Percentiles rank a stretch among this genome's conserved stretches.
phyloP scores from a whole-genome alignment of 2,113 vertebrate genomes.

The Leptobrachium ailaonicum region DNA sequence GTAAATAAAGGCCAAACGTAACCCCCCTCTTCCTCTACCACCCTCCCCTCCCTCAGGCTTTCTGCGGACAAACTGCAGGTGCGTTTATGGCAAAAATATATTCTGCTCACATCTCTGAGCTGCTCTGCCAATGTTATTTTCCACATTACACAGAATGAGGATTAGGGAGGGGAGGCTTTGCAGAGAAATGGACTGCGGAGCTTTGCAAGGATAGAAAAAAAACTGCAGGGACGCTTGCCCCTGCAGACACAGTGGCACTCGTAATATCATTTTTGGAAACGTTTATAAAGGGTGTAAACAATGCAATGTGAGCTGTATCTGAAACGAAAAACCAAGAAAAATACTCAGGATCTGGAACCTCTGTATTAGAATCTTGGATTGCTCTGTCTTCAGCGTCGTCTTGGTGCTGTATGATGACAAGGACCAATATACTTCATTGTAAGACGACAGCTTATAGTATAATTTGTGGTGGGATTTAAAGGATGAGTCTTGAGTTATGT shows the following conservation, averaged over 20 bases:
- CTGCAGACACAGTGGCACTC: neutral
- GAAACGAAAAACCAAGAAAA: neutral
- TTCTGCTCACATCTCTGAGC: conserved; percentile 47
- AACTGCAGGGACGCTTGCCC: conserved; percentile 39
- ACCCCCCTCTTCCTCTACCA: neutral
- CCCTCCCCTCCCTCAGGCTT: conserved; percentile 46
- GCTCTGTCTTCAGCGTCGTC: conserved; percentile 9
- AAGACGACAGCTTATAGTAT: conserved; percentile 50
- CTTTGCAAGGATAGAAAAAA: conserved; percentile 36
- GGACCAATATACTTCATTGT: conserved; percentile 45
- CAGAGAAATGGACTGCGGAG: conserved; percentile 41
- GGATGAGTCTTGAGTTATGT: conserved; percentile 45
- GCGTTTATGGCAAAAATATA: conserved; percentile 50
- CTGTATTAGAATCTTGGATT: neutral
- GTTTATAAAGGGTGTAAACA: neutral
- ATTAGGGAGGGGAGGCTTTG: conserved; percentile 45
- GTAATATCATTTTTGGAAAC: conserved; percentile 27
- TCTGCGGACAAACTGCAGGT: conserved; percentile 51
- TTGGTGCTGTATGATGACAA: conserved; percentile 31
- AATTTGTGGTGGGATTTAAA: conserved; percentile 47
- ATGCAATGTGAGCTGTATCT: neutral
- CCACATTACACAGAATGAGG: conserved; percentile 43
- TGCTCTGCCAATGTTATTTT: conserved; percentile 50
- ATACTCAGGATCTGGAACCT: conserved; percentile 4
- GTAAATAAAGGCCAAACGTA: conserved; percentile 46